Percentiles rank a stretch among this genome's conserved stretches.
These are phyloP conservation scores for Branchellion lobata DNA, from an alignment of 2,888 invertebrate species.

Conservation along the genomic window DNA sequence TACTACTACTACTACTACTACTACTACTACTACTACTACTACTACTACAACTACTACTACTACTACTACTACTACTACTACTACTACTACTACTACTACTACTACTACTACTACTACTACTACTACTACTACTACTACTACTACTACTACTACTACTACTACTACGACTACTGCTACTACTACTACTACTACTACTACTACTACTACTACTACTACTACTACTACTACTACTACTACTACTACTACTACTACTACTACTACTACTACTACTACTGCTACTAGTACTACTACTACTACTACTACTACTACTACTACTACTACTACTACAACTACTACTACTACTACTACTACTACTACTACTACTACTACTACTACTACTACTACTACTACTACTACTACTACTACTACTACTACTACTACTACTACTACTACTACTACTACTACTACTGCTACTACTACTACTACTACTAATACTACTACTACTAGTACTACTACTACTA, in stretches of 20 bases:
- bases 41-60: slow-evolving; percentile 23
- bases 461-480: slow-evolving; percentile 39
- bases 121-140: slow-evolving; percentile 41
- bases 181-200: slow-evolving; percentile 33
- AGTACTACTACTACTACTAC: background rate
- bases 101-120: slow-evolving; percentile 41
- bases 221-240: slow-evolving; percentile 33
- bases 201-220: slow-evolving; percentile 31
- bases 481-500: slow-evolving; percentile 40
- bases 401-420: slow-evolving; percentile 41
- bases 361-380: slow-evolving; percentile 43
- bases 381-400: slow-evolving; percentile 40
- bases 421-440: slow-evolving; percentile 41
- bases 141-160: slow-evolving; percentile 40
- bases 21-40: slow-evolving; percentile 3
- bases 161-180: slow-evolving; percentile 30
- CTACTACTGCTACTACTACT: slow-evolving; percentile 41
- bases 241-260: slow-evolving; percentile 33
- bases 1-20: background rate
- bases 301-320: background rate
- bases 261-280: slow-evolving; percentile 7
- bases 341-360: slow-evolving; percentile 41
- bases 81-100: slow-evolving; percentile 41
- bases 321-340: slow-evolving; percentile 23
- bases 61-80: slow-evolving; percentile 35